These are phyloP conservation scores for Slavum lentiscoides DNA, from an alignment of 2,888 invertebrate genomes.

Conservation along the genomic window DNA sequence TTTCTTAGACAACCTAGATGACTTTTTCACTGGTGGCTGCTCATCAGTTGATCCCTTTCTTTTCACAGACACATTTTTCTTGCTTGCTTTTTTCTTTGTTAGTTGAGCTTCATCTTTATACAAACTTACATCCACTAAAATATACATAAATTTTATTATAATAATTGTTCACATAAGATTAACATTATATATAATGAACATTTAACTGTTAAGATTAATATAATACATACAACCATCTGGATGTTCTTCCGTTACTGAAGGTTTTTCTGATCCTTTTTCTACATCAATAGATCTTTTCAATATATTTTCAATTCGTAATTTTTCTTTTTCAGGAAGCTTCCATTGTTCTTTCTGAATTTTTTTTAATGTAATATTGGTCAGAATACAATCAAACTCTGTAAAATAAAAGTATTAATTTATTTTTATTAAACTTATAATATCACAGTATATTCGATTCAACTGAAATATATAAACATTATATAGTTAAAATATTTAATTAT, in stretches of 20 bases:
- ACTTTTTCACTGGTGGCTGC: conserved; percentile 46
- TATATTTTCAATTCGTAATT: conserved; percentile 78
- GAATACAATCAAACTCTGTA: conserved; percentile 79
- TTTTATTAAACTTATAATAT: neutral
- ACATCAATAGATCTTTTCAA: conserved; percentile 80
- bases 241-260: conserved; percentile 76
- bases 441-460: neutral
- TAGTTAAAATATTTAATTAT: too few species aligned
- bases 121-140: conserved; percentile 79
- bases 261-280: conserved; percentile 71
- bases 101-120: conserved; percentile 83
- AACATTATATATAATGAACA: conserved; percentile 11
- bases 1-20: conserved; percentile 57
- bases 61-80: conserved; percentile 37
- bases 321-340: conserved; percentile 73
- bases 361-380: conserved; percentile 79
- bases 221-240: conserved; percentile 76
- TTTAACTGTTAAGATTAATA: conserved; percentile 45
- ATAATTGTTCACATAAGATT: neutral
- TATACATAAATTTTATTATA: neutral
- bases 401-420: conserved; percentile 17
- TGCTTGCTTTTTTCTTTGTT: conserved; percentile 61
- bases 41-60: conserved; percentile 43
- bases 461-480: too few species aligned
- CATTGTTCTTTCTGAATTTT: conserved; percentile 74